phyloP scores from a whole-genome alignment of 2,888 invertebrate species.

The Halictus quadricinctus region DNA sequence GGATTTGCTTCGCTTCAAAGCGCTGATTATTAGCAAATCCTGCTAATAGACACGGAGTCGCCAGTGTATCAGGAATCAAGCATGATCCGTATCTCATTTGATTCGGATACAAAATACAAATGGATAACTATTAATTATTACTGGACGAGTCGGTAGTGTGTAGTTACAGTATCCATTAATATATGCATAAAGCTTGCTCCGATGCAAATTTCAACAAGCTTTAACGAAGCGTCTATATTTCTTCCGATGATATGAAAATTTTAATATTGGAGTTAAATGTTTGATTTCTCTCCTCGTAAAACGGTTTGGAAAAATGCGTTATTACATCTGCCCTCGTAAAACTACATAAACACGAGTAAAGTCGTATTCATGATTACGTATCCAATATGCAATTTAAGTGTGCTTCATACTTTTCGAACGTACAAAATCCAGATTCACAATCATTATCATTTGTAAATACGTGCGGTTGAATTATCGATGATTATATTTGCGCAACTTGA shows the following conservation, averaged over 20 bases:
- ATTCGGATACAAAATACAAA: neutral
- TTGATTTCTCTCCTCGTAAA: neutral
- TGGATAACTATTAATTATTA: neutral
- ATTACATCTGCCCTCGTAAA: neutral
- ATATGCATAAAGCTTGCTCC: neutral
- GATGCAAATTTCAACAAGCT: neutral
- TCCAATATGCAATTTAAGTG: neutral
- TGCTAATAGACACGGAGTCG: slow-evolving; percentile 22
- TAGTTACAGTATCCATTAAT: neutral
- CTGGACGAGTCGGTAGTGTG: neutral
- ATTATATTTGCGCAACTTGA: neutral
- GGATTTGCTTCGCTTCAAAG: slow-evolving; percentile 5
- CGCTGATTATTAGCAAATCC: slow-evolving; percentile 36
- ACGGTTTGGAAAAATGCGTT: neutral
- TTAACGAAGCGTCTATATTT: neutral
- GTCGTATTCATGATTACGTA: neutral
- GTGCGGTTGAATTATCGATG: neutral
- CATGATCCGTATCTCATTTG: neutral
- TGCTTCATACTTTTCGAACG: neutral
- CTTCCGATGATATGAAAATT: neutral
- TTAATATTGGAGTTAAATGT: neutral
- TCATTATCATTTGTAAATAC: neutral
- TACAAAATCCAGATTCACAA: neutral
- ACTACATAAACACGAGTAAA: neutral
- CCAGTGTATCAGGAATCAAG: slow-evolving; percentile 2